Conservation (phyloP, 2,113 vertebrate species). For the Manacus vitellinus region DNA sequence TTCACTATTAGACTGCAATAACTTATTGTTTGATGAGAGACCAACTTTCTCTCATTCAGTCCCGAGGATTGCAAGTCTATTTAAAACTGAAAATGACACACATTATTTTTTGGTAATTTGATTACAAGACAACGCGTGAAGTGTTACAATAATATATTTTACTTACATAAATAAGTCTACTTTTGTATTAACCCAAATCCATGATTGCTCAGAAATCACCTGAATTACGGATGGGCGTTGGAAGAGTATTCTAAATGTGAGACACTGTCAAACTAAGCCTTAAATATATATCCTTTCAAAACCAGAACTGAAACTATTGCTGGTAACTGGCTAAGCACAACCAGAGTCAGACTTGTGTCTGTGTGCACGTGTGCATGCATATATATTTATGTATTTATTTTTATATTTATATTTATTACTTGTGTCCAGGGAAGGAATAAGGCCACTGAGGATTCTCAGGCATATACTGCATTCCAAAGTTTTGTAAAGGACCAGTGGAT, state of each 20-base stretch:
- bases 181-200: background rate
- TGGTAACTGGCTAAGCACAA: background rate
- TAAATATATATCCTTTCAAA: background rate
- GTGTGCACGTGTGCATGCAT: background rate
- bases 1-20: background rate
- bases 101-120: background rate
- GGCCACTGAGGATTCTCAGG: background rate
- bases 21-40: slow-evolving; percentile 33
- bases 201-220: background rate
- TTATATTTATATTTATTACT: background rate
- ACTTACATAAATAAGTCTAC: background rate
- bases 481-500: background rate
- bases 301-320: background rate
- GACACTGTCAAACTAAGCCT: background rate
- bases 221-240: background rate
- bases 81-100: slow-evolving; percentile 22
- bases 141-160: background rate
- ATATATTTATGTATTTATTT: background rate
- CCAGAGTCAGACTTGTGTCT: background rate
- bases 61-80: background rate
- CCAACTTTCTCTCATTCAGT: slow-evolving; percentile 2
- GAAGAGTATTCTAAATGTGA: background rate
- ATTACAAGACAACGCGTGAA: background rate
- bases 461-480: background rate
- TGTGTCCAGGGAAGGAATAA: background rate